Evolutionary conservation across 1,140 invertebrate genomes (phyloP).

Genomic region (Psix sp.): DNA sequence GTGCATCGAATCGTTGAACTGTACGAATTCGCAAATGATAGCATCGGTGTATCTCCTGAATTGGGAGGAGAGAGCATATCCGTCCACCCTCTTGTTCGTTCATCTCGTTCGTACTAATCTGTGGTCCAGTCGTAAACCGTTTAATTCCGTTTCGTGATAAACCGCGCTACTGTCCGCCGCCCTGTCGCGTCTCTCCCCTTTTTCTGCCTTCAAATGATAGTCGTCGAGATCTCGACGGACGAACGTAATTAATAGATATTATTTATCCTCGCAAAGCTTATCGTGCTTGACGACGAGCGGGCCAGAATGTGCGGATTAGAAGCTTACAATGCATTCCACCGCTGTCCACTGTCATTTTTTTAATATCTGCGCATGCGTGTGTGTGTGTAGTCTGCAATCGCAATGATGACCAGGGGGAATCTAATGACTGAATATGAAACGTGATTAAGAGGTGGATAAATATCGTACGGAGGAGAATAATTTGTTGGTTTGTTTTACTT

Average conservation of each 20-base stretch:
- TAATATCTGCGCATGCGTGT: slow-evolving; percentile 21
- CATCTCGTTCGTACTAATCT: slow-evolving; percentile 75
- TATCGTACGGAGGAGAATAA: slow-evolving; percentile 19
- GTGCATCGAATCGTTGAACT: slow-evolving; percentile 55
- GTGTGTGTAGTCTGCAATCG: slow-evolving; percentile 14
- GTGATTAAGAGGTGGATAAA: slow-evolving; percentile 41
- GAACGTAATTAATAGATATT: slow-evolving; percentile 76
- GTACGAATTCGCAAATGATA: slow-evolving; percentile 63
- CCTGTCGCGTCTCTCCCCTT: slow-evolving; percentile 18
- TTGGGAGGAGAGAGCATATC: slow-evolving; percentile 31
- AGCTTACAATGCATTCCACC: slow-evolving; percentile 36
- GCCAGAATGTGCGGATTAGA: slow-evolving; percentile 46
- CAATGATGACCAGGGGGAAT: slow-evolving; percentile 35
- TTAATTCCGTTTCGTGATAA: slow-evolving; percentile 77
- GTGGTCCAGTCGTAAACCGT: slow-evolving; percentile 77
- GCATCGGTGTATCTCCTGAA: slow-evolving; percentile 36
- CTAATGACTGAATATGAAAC: slow-evolving; percentile 47
- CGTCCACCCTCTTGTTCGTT: slow-evolving; percentile 65
- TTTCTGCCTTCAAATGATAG: slow-evolving; percentile 40
- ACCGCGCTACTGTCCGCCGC: slow-evolving; percentile 70
- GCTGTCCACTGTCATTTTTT: slow-evolving; percentile 24
- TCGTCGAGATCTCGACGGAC: slow-evolving; percentile 60
- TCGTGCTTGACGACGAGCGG: slow-evolving; percentile 52
- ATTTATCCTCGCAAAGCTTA: slow-evolving; percentile 68
- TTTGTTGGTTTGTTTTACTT: slow-evolving; percentile 18